Evolutionary conservation across 2,797 vertebrate genomes (phyloP), one percentile per base, ranked within the genome.

Genomic region (Parotocinclus haroldoi): DNA sequence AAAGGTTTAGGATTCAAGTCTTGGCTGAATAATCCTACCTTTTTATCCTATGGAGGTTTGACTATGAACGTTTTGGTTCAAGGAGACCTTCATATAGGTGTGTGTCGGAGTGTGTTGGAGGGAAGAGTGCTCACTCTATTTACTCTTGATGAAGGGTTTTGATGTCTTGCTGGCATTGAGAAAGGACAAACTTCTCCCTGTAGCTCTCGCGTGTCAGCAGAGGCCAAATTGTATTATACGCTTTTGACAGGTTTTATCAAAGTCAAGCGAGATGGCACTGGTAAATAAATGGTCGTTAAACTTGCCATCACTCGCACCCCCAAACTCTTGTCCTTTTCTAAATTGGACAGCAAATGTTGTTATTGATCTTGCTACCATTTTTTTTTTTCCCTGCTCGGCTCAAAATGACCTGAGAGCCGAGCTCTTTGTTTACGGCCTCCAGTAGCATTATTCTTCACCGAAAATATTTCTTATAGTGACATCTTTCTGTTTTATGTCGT

Each of bases 341-440:
- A 96, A 95, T 94, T 96, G 92, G 91, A 94, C 90, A 89, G 90
- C 89, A 90, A 93, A 93, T 93, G 91, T 94, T 90, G 90, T 95
- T 72, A 96, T 96, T 95, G 94, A 95, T 98, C 92, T 50, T 87
- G 36, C 57, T 75, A 57, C 78, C 84, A 86, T 85, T 89, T 87
- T 56, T 87, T 85, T n/a, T n/a, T n/a, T n/a, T n/a, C n/a, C n/a
- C n/a, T 72, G 85, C 89, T 94, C 92, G 95, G 95, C 93, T 95
- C 93, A 91, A 86, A 90, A 90, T 96, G 93, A 95, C 93, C 93
- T 91, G 90, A 80, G 69, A 51, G 88, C 81, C 86, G 77, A 85
- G 75, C 89, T 84, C 83, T 84, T 93, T 92, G 89, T 94, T 94
- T 93, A 94, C 93, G 88, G 91, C 89, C 91, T 87, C 81, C 83